These are phyloP conservation scores for Urophycis tenuis DNA, from an alignment of 2,797 vertebrate species.

Conservation along the genomic window DNA sequence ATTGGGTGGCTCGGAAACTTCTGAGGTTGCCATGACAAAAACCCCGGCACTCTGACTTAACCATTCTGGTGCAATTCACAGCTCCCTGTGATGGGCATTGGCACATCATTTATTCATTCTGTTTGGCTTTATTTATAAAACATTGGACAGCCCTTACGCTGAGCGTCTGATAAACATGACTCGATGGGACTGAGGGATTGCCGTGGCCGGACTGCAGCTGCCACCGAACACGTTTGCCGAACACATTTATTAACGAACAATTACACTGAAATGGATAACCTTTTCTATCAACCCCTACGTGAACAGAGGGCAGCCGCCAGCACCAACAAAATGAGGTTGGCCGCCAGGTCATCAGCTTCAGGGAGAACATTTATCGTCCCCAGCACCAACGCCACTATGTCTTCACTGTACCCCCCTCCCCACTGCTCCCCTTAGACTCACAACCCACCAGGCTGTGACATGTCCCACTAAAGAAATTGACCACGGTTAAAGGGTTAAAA, in stretches of 20 bases:
- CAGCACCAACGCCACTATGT: not conserved
- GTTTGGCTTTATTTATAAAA: constrained; percentile 46
- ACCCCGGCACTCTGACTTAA: not conserved
- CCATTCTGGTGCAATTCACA: not conserved
- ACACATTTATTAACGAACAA: not conserved
- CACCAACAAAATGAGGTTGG: not conserved
- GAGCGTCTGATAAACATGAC: constrained; percentile 15
- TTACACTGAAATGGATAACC: constrained; percentile 16
- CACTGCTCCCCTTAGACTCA: constrained; percentile 25
- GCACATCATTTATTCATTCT: constrained; percentile 41
- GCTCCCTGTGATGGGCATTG: constrained; percentile 9
- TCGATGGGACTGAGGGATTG: constrained; percentile 11
- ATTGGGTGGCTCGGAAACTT: constrained; percentile 62
- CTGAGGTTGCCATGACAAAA: constrained; percentile 60
- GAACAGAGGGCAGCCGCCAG: not conserved
- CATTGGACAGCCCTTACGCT: constrained; percentile 9
- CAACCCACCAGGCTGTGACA: constrained; percentile 40
- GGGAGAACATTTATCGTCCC: not conserved
- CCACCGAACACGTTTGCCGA: not conserved
- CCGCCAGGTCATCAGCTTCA: not conserved
- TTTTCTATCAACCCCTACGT: not conserved
- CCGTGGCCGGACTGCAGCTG: not conserved
- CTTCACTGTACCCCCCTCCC: not conserved
- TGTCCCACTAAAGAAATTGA: constrained; percentile 30
- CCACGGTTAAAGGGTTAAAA: constrained; percentile 49